Percentiles rank a stretch among this genome's conserved stretches.
Conservation (phyloP, 2,113 vertebrate species). For the Eulemur macaco region DNA sequence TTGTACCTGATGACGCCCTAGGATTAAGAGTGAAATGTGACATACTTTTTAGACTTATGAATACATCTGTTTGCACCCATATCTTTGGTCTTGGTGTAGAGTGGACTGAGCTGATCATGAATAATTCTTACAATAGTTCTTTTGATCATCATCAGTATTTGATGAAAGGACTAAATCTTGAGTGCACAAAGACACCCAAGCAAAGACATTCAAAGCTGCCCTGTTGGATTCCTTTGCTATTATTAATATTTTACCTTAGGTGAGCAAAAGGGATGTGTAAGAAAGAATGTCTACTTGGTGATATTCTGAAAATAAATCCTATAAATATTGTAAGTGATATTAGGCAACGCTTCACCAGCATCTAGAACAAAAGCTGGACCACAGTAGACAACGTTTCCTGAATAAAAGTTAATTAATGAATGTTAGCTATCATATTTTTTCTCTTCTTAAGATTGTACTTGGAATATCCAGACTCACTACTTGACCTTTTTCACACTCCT, state of each 20-base stretch:
- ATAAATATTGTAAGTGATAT: neutral
- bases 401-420: neutral
- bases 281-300: neutral
- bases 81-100: neutral
- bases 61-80: neutral
- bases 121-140: neutral
- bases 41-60: neutral
- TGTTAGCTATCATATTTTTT: neutral
- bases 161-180: neutral
- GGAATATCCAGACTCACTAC: neutral
- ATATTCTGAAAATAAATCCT: neutral
- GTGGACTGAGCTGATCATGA: neutral
- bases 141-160: neutral
- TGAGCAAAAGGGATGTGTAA: neutral
- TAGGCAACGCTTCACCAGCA: neutral
- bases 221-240: neutral
- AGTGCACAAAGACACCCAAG: neutral
- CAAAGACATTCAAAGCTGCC: neutral
- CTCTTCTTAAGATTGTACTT: neutral
- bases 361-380: neutral
- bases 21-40: neutral
- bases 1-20: neutral
- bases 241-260: neutral
- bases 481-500: neutral
- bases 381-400: neutral